These are phyloP conservation scores for Spinus pinus DNA, from an alignment of 2,797 vertebrate species.

Conservation along the genomic window DNA sequence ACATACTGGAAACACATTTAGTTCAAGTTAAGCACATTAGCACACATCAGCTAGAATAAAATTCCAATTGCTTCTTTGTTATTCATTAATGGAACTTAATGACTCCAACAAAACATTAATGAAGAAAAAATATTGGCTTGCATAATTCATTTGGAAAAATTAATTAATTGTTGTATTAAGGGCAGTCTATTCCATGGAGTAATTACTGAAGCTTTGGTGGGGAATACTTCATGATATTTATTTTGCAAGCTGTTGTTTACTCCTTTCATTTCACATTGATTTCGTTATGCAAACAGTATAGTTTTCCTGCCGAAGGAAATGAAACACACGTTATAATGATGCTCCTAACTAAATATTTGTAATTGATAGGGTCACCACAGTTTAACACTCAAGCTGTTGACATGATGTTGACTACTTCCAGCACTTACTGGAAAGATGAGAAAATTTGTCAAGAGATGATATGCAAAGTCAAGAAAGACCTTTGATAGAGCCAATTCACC, in stretches of 20 bases:
- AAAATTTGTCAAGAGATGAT: not conserved
- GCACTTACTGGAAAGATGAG: not conserved
- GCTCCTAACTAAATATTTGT: slow-evolving; percentile 24
- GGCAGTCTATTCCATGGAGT: slow-evolving; percentile 66
- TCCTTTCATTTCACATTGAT: slow-evolving; percentile 61
- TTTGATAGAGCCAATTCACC: not conserved
- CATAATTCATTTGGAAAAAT: slow-evolving; percentile 81
- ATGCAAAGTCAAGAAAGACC: not conserved
- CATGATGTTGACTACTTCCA: not conserved
- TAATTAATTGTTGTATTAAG: slow-evolving; percentile 80
- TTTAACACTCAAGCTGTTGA: slow-evolving; percentile 11
- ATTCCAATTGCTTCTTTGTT: slow-evolving; percentile 72
- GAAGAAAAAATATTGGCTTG: slow-evolving; percentile 78
- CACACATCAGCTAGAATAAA: slow-evolving; percentile 69
- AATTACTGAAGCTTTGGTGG: slow-evolving; percentile 71
- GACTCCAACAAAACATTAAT: slow-evolving; percentile 76
- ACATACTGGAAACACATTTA: slow-evolving; percentile 71
- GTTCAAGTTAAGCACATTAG: slow-evolving; percentile 71
- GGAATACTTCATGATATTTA: slow-evolving; percentile 71
- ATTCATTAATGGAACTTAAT: slow-evolving; percentile 79
- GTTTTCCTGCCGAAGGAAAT: slow-evolving; percentile 52
- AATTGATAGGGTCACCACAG: slow-evolving; percentile 32
- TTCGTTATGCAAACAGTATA: slow-evolving; percentile 22
- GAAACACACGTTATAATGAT: slow-evolving; percentile 45
- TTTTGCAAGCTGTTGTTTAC: slow-evolving; percentile 74